A percentile compares a stretch with the other conserved stretches of the same genome.
Conservation (phyloP, 1,140 invertebrate genomes). For the Dendroctonus ponderosae region DNA sequence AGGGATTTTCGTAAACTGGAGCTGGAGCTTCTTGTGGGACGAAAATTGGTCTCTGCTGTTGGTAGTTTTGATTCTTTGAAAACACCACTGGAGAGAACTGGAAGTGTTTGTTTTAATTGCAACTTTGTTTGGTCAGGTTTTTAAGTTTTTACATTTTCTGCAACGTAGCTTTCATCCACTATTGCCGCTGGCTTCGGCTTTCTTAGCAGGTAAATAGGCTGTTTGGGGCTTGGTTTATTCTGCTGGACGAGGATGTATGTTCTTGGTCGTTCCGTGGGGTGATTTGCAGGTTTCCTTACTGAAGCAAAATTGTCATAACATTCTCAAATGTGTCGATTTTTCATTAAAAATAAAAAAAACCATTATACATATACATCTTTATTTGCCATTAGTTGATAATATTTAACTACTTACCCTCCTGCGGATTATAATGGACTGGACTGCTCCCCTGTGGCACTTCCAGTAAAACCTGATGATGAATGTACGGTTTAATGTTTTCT, state of each 20-base stretch:
- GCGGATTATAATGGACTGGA: constrained; percentile 4
- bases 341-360: too few species aligned
- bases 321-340: too few species aligned
- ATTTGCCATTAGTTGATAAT: not conserved
- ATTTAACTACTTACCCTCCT: constrained; percentile 8
- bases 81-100: constrained; percentile 11
- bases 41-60: constrained; percentile 5
- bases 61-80: constrained; percentile 13
- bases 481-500: constrained; percentile 21
- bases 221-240: constrained; percentile 3
- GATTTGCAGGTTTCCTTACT: constrained; percentile 18
- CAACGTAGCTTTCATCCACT: constrained; percentile 30
- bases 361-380: too few species aligned
- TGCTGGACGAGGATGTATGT: constrained; percentile 21
- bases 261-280: constrained; percentile 2
- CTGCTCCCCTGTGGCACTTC: constrained; percentile 26
- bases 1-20: constrained; percentile 6
- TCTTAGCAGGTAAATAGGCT: constrained; percentile 6
- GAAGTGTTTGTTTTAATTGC: constrained; percentile 1
- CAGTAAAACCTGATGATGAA: constrained; percentile 27
- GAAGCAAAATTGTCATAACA: constrained; percentile 9
- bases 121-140: too few species aligned
- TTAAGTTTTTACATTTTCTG: constrained; percentile 22
- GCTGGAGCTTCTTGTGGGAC: constrained; percentile 1
- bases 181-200: constrained; percentile 25